phyloP scores from a whole-genome alignment of 2,113 vertebrate genomes.

The Gambusia holbrooki region DNA sequence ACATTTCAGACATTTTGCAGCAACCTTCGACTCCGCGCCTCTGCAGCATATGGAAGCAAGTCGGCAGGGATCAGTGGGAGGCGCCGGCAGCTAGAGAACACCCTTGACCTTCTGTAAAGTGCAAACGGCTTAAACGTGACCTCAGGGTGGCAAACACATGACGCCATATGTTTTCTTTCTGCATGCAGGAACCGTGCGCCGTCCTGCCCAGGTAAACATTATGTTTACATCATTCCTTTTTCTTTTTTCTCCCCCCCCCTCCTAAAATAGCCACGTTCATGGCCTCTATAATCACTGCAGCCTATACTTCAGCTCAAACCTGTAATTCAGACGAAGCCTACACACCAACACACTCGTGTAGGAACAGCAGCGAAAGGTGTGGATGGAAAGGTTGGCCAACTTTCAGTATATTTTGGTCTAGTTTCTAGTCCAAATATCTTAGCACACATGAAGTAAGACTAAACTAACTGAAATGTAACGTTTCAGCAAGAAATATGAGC shows the following conservation, averaged over 20 bases:
- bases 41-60: slow-evolving; percentile 11
- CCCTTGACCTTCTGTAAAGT: slow-evolving; percentile 37
- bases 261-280: slow-evolving; percentile 21
- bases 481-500: too few species aligned
- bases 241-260: not conserved
- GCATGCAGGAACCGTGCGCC: slow-evolving; percentile 1
- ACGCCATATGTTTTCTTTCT: slow-evolving; percentile 32
- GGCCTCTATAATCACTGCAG: slow-evolving; percentile 25
- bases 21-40: slow-evolving; percentile 18
- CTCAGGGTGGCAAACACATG: slow-evolving; percentile 29
- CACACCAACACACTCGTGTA: not conserved
- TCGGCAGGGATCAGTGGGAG: slow-evolving; percentile 9
- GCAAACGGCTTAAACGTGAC: slow-evolving; percentile 18
- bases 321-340: slow-evolving; percentile 20
- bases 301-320: slow-evolving; percentile 44
- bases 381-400: not conserved
- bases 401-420: too few species aligned
- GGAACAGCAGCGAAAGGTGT: not conserved
- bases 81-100: not conserved
- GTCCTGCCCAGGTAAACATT: not conserved
- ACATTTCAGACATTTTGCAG: not conserved
- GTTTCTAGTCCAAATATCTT: too few species aligned
- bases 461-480: too few species aligned
- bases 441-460: too few species aligned
- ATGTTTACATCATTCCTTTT: not conserved